Base-by-base conservation (phyloP, 2,113 vertebrate genomes). In the Onychorhynchus coronatus region DNA sequence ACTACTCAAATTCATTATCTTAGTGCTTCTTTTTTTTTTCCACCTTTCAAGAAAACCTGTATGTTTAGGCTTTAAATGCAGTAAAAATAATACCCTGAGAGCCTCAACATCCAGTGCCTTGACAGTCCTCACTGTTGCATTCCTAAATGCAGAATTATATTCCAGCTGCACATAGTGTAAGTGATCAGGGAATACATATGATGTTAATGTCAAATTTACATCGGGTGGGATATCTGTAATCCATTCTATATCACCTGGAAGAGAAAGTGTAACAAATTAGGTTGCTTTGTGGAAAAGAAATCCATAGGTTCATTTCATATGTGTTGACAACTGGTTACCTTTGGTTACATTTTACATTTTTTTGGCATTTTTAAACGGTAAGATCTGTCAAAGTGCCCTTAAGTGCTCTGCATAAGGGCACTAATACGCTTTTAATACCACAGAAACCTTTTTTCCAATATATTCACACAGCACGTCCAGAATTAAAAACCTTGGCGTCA, bases 161-260 rank as follows among this genome's bases (percentile, higher is more conserved):
- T 30, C 4, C 5, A 96, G 37, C 7, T 95, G 24, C 74, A 96
- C 27, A 30, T 91, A 95, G 0, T 1, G 0, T 30, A 75, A 21
- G 55, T 96, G 93, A 13, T 92, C 88, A 1, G 88, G 49, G 61
- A 95, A 94, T 6, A 74, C 0, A 58, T 18, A 20, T 2, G 11
- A 39, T 75, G 3, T 21, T 84, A 97, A 89, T 31, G 2, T 9
- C 75, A 96, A 59, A 9, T 35, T 19, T 35, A 77, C 93, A 14
- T 93, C 28, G 31, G 72, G 9, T 59, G 96, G 95, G 47, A 96
- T 87, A 67, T 47, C 62, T 83, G 49, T 95, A 88, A 97, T 97
- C 94, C 52, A 24, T 92, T 97, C 93, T 80, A 97, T 94, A 44
- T 80, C 94, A 83, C 96, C 97, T 97, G 77, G 18, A 82, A 89